phyloP scores from a whole-genome alignment of 2,888 invertebrate genomes.

The Phasia obesa region DNA sequence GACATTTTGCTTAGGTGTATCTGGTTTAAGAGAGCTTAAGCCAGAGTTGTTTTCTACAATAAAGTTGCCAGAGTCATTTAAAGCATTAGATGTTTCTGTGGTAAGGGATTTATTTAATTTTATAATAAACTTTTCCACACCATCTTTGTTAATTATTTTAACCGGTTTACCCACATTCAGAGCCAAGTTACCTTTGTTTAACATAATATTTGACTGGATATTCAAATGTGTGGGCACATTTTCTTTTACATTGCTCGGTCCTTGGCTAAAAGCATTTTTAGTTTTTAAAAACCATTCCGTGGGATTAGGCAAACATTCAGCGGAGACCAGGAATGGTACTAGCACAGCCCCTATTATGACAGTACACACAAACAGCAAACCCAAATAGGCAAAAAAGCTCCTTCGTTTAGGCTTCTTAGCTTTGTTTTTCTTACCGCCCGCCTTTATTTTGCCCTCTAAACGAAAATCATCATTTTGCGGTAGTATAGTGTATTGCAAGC shows the following conservation, averaged over 20 bases:
- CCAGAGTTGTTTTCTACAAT: conserved; percentile 6
- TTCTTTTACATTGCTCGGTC: conserved; percentile 50
- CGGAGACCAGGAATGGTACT: conserved; percentile 81
- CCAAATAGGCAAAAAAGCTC: conserved; percentile 82
- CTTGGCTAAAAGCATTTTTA: conserved; percentile 77
- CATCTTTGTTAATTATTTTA: conserved; percentile 77
- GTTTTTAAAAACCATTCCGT: conserved; percentile 81
- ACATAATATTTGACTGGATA: conserved; percentile 43
- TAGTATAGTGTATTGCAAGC: conserved; percentile 89
- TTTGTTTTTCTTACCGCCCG: conserved; percentile 81
- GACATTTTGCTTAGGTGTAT: too few species aligned
- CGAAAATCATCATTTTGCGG: conserved; percentile 88
- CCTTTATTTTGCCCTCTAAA: conserved; percentile 85
- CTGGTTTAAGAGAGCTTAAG: neutral
- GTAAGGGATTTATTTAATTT: conserved; percentile 75
- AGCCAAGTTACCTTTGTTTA: conserved; percentile 60
- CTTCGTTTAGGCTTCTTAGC: conserved; percentile 75
- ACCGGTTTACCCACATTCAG: conserved; percentile 76
- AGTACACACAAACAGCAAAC: conserved; percentile 81
- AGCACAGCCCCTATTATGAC: conserved; percentile 82
- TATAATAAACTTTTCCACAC: conserved; percentile 77
- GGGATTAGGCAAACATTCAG: conserved; percentile 81
- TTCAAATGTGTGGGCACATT: conserved; percentile 48
- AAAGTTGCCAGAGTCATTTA: conserved; percentile 31
- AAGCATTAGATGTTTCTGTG: conserved; percentile 4